Base-by-base conservation (phyloP, 2,888 invertebrate species). In the Endomychus coccineus region DNA sequence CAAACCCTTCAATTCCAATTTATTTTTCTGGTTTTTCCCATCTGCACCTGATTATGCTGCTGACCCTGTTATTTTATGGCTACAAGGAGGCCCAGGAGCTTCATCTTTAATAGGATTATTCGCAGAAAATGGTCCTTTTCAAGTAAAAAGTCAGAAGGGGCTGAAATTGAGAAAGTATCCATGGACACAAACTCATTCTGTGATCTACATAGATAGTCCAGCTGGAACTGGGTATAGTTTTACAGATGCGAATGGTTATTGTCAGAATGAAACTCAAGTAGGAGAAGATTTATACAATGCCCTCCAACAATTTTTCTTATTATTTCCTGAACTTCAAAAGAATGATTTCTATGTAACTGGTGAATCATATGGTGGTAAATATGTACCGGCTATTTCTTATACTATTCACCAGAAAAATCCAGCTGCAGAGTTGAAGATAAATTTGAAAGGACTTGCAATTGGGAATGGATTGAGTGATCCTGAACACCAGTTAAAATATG, bases 11-110 rank as follows among this genome's bases (percentile, higher is more conserved):
- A 74, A 82, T 45, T 84, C 86, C 0, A 86, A 88, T 55, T 73
- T 84, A 63, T 89, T 87, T 66, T 86, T 89, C 62, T 89, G 89
- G 89, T 89, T 83, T 56, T 87, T 88, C 58, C 86, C 85, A 0
- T 77, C 40, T 12, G 59, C 70, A 51, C 66, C 69, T 1, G 34
- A 44, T 13, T 37, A 27, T 27, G 67, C 68, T 39, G 60, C 67
- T 25, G 79, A 81, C 1, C 83, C 83, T 0, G 78, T 87, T 1
- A 63, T 84, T 0, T 64, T 87, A 4, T 87, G 86, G 86, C 68
- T 86, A 1, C 84, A 86, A 61, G 86, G 86, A 4, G 86, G 86
- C 0, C 86, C 86, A 0, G 84, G 84, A 0, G 80, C 81, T 0
- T 72, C 80, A 0, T 85, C 85, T 0, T 63, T 87, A 21, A 81